Evolutionary conservation across 2,797 vertebrate genomes (phyloP).

Genomic region (Erethizon dorsatum): DNA sequence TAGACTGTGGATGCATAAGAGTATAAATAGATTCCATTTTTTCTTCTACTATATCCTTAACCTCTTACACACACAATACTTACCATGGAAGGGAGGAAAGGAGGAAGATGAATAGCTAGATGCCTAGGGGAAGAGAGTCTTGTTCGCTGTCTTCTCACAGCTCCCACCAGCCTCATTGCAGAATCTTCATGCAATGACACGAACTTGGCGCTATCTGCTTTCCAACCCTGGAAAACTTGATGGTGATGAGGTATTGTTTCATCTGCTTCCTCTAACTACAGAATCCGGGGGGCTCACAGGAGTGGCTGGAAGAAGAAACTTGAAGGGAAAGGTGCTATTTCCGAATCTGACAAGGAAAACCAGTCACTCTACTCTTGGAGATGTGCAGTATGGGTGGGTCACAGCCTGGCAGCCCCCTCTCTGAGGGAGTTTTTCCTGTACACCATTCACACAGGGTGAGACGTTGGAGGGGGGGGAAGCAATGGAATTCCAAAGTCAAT

Average conservation of each 20-base stretch:
- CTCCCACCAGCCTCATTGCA: background rate
- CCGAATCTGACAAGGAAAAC: slow-evolving; percentile 54
- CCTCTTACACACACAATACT: background rate
- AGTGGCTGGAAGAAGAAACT: background rate
- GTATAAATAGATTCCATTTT: background rate
- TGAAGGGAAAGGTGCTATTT: slow-evolving; percentile 3
- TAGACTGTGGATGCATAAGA: background rate
- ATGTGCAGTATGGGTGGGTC: background rate
- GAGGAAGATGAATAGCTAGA: background rate
- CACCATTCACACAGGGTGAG: background rate
- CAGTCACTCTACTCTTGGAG: background rate
- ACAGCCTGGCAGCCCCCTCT: background rate
- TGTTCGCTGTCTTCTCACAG: background rate
- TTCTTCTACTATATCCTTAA: background rate
- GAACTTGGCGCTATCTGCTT: background rate
- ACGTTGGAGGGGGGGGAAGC: background rate
- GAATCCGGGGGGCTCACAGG: background rate
- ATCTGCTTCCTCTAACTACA: background rate
- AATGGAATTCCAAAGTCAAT: background rate
- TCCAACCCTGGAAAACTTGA: background rate
- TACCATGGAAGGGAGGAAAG: background rate
- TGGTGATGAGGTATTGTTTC: background rate
- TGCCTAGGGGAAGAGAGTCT: background rate
- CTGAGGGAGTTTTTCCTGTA: background rate
- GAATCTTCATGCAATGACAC: background rate